Base-by-base conservation (phyloP, 2,888 invertebrate species). In the Mamestra brassicae region DNA sequence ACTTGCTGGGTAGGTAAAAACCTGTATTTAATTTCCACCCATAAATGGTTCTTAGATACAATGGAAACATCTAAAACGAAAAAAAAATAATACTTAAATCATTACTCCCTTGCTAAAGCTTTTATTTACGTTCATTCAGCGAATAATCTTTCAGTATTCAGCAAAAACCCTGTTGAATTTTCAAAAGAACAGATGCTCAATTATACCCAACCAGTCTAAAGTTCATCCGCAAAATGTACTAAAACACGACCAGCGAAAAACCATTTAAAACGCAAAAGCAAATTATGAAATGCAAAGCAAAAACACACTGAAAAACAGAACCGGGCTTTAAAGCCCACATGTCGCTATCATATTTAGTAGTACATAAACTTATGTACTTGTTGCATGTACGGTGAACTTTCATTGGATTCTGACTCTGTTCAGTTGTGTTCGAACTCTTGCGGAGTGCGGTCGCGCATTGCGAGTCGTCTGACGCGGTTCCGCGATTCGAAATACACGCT, bases 351-450 rank as follows among this genome's bases (percentile, higher is more conserved):
- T 65, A 69, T 72, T 66, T 70, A 78, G 57, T 42, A 65, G 36
- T 73, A 78, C 78, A 85, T 77, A 83, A 78, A 85, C 76, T 75
- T 86, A 88, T 83, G 72, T 92, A 93, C 93, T 93, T 93, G 93
- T 93, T 93, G 93, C 90, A 92, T 85, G 89, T 85, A 88, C 84
- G 87, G 85, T 84, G 76, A 89, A 78, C 67, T 87, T 88, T 87
- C 88, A 87, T 86, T 45, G 2, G 57, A 73, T 78, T 72, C 81
- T 77, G 74, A 62, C 11, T 85, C 84, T 89, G 89, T 92, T 85
- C 89, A 92, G 93, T 93, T 86, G 88, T 69, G 87, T 78, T 88
- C 85, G 80, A 84, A 81, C 76, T 76, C 73, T 76, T 71, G 89
- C 79, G 83, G 85, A 71, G 85, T 65, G 63, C 71, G 81, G 69